Percentiles rank a stretch among this genome's conserved stretches.
phyloP scores from a whole-genome alignment of 2,888 invertebrate species.

The Lasioglossum lativentre region DNA sequence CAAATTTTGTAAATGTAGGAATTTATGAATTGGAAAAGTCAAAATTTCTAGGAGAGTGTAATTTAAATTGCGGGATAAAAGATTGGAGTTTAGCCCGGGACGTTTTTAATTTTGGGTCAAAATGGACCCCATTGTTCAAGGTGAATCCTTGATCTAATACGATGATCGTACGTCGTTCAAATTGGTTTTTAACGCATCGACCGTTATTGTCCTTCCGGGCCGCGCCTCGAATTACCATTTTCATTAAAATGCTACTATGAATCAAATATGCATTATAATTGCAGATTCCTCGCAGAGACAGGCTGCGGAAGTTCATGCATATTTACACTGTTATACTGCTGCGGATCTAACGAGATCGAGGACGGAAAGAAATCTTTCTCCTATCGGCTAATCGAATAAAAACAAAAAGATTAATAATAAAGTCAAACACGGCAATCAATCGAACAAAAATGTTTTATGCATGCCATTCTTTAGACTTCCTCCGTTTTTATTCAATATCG shows the following conservation, averaged over 20 bases:
- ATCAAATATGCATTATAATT: slow-evolving; percentile 13
- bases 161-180: background rate
- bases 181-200: background rate
- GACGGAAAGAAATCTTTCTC: background rate
- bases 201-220: background rate
- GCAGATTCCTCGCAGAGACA: slow-evolving; percentile 1
- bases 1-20: too few species aligned
- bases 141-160: background rate
- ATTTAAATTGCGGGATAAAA: background rate
- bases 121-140: background rate
- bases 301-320: slow-evolving; percentile 8
- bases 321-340: slow-evolving; percentile 2
- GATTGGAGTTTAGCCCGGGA: background rate
- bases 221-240: background rate
- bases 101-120: background rate
- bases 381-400: background rate
- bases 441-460: background rate
- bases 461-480: background rate
- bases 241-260: slow-evolving; percentile 10
- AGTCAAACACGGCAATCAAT: background rate
- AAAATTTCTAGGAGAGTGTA: too few species aligned
- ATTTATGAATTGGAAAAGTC: too few species aligned
- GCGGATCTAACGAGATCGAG: slow-evolving; percentile 12
- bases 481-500: background rate
- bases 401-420: background rate